phyloP scores from a whole-genome alignment of 2,113 vertebrate genomes.

The Poeciliopsis occidentalis region DNA sequence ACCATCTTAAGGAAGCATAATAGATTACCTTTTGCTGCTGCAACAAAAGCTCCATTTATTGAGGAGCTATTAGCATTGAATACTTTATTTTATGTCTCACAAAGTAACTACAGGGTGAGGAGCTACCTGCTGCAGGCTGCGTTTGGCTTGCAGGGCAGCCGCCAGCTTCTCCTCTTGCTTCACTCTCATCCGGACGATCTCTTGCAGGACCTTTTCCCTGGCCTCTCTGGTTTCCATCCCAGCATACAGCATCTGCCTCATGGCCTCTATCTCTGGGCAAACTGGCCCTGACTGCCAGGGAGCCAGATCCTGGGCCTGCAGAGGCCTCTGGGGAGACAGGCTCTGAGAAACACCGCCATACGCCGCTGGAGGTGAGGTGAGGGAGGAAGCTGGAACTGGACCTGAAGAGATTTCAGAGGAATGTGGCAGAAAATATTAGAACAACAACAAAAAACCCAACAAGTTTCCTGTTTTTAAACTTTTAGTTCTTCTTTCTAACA shows the following conservation, averaged over 20 bases:
- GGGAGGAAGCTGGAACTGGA: slow-evolving; percentile 84
- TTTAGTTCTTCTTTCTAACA: slow-evolving; percentile 40
- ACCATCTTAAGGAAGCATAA: too few species aligned
- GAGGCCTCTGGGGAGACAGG: slow-evolving; percentile 61
- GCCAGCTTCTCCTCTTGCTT: slow-evolving; percentile 96
- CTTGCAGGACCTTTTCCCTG: slow-evolving; percentile 94
- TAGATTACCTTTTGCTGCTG: too few species aligned
- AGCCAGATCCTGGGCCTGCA: slow-evolving; percentile 44
- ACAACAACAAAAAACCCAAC: background rate
- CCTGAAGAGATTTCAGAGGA: slow-evolving; percentile 70
- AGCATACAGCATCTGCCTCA: slow-evolving; percentile 89
- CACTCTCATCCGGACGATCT: slow-evolving; percentile 92
- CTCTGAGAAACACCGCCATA: slow-evolving; percentile 47
- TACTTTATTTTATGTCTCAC: background rate
- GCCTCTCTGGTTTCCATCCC: slow-evolving; percentile 93
- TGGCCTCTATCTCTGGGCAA: slow-evolving; percentile 88
- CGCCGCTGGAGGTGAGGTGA: slow-evolving; percentile 81
- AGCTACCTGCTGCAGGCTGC: slow-evolving; percentile 92
- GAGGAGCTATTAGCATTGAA: too few species aligned
- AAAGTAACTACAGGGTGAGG: background rate
- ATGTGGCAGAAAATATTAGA: background rate
- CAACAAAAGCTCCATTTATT: background rate
- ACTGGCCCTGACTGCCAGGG: slow-evolving; percentile 68
- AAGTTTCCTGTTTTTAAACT: background rate
- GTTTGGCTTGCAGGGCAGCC: slow-evolving; percentile 92